Evolutionary conservation across 2,888 invertebrate genomes (phyloP).

Genomic region (Platerodrilus igneus): DNA sequence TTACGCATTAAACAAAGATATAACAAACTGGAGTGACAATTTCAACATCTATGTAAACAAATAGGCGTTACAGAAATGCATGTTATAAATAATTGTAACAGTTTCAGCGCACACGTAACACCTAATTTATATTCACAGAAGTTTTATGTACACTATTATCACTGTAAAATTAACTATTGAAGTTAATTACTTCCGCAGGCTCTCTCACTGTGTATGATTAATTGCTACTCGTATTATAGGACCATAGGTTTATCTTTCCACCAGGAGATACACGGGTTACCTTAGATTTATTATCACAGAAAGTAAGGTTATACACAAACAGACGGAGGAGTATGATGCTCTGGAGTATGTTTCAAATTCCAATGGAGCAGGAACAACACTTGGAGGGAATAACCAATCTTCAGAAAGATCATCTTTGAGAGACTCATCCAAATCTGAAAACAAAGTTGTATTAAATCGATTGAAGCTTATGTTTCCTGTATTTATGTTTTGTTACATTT

Average conservation of each 20-base stretch:
- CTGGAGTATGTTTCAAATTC: constrained; percentile 41
- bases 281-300: constrained; percentile 10
- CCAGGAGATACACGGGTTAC: constrained; percentile 15
- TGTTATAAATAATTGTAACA: constrained; percentile 12
- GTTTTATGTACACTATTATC: constrained; percentile 13
- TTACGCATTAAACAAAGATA: no score
- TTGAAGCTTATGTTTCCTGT: no score
- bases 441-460: background rate
- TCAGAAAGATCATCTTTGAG: constrained; percentile 37
- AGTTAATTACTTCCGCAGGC: constrained; percentile 11
- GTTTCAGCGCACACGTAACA: constrained; percentile 9
- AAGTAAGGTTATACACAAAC: constrained; percentile 15
- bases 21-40: no score
- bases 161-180: constrained; percentile 5
- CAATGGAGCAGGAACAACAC: constrained; percentile 41
- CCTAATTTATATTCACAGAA: constrained; percentile 13
- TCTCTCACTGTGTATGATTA: no score
- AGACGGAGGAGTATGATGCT: constrained; percentile 19
- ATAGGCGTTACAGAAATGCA: constrained; percentile 5
- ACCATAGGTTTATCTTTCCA: no score
- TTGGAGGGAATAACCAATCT: constrained; percentile 41
- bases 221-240: no score
- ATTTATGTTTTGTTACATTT: no score
- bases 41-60: constrained; percentile 4
- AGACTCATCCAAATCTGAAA: background rate